A percentile compares a stretch with the other conserved stretches of the same genome.
Conservation (phyloP, 2,113 vertebrate species). For the Gila orcuttii region DNA sequence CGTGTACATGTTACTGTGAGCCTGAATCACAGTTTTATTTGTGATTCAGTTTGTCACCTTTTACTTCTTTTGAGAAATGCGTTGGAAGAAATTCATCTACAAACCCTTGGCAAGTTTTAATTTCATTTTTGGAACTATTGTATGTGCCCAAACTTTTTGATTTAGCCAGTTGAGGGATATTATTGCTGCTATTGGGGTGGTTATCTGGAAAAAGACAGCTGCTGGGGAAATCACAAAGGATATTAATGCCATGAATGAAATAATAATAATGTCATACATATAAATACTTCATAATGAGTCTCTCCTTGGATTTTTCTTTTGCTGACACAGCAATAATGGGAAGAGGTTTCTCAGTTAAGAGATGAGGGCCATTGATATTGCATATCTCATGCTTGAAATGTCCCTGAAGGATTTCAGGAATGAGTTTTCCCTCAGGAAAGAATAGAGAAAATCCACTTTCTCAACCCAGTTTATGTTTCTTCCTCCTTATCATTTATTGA, state of each 20-base stretch:
- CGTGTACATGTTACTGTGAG: not conserved
- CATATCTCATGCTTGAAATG: slow-evolving; percentile 7
- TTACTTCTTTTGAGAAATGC: slow-evolving; percentile 13
- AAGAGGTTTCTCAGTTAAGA: slow-evolving; percentile 37
- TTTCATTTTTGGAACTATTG: slow-evolving; percentile 19
- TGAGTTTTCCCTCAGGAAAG: slow-evolving; percentile 24
- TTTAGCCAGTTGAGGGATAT: slow-evolving; percentile 27
- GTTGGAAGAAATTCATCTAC: not conserved
- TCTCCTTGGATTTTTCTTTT: slow-evolving; percentile 17
- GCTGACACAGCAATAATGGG: slow-evolving; percentile 43
- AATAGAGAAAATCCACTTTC: slow-evolving; percentile 19
- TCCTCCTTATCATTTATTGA: slow-evolving; percentile 43
- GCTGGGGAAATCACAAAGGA: slow-evolving; percentile 48
- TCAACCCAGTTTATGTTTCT: not conserved
- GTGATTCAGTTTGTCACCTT: slow-evolving; percentile 7
- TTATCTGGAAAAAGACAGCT: slow-evolving; percentile 45
- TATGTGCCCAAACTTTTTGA: slow-evolving; percentile 9
- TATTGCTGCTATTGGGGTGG: slow-evolving; percentile 35
- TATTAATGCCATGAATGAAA: slow-evolving; percentile 51
- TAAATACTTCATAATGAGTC: slow-evolving; percentile 60
- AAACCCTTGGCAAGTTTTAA: slow-evolving; percentile 8
- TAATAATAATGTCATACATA: slow-evolving; percentile 54
- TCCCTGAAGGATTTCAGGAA: slow-evolving; percentile 42
- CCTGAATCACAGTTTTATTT: slow-evolving; percentile 31
- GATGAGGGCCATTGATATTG: slow-evolving; percentile 42